These are phyloP conservation scores for Menura novaehollandiae DNA, from an alignment of 2,113 vertebrate genomes.

Conservation along the genomic window DNA sequence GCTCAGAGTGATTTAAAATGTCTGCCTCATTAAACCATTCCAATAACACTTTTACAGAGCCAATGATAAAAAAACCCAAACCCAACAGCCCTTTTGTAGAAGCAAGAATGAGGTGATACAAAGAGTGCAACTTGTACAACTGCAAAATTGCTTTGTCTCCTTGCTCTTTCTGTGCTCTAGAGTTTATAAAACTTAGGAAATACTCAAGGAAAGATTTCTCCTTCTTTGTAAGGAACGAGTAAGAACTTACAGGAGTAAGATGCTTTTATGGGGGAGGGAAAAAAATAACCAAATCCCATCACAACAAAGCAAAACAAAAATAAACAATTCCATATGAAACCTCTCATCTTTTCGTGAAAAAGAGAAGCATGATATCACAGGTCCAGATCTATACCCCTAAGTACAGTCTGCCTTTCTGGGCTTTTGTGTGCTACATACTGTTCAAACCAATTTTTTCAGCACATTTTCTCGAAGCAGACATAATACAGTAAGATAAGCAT, in stretches of 20 bases:
- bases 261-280: background rate
- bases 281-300: rapidly evolving
- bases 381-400: background rate
- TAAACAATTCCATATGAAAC: background rate
- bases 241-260: background rate
- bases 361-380: rapidly evolving
- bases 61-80: background rate
- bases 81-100: background rate
- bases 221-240: background rate
- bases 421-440: background rate
- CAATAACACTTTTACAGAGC: background rate
- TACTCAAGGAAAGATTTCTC: background rate
- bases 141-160: background rate
- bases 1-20: background rate
- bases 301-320: background rate
- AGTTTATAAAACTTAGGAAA: background rate
- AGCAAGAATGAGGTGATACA: background rate
- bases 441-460: background rate
- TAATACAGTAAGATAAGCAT: background rate
- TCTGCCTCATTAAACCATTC: background rate
- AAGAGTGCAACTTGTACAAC: background rate
- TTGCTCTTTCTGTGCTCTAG: background rate
- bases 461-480: background rate
- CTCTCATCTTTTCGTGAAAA: background rate
- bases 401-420: background rate